Evolutionary conservation across 2,888 invertebrate genomes (phyloP), one percentile per base, ranked within the genome.

Genomic region (Acanthosepion esculentum): DNA sequence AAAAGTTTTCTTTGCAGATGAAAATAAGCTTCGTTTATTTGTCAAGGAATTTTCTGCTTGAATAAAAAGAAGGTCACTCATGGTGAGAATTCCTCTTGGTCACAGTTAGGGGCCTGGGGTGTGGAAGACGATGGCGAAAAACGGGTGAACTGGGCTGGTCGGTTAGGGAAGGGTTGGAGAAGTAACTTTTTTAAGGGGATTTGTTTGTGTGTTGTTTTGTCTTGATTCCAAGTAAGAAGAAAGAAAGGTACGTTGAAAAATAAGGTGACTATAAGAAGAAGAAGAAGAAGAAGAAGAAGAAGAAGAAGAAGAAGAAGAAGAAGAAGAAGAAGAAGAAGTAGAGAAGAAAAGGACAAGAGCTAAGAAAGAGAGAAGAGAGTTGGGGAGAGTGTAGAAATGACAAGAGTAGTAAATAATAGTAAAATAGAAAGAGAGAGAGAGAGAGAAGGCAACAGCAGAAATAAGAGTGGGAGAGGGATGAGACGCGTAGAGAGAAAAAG

Each of bases 21-120:
- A n/a, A n/a, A 29, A 78, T 78, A n/a, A 78, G n/a, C 78, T n/a
- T 78, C n/a, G 78, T 78, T 78, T 78, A 78, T 78, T 78, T 78
- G 78, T 10, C 78, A 78, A n/a, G 29, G 10, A 12, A n/a, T 29
- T 78, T 55, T 78, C 78, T n/a, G 78, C 78, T n/a, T n/a, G n/a
- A n/a, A 78, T 78, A 78, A 78, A 18, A 8, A n/a, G n/a, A 78
- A 78, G n/a, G 78, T 78, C n/a, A n/a, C n/a, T 78, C 78, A 78
- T n/a, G 78, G n/a, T 18, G 78, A 78, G 12, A 78, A 10, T 8
- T 29, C 15, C 29, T n/a, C n/a, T 78, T 78, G 78, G 78, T 78
- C n/a, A n/a, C n/a, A 12, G 78, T 29, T 78, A 15, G 29, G 64
- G 26, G 64, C 6, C 29, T 26, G 7, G 6, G 29, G 29, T 64